Evolutionary conservation across 2,113 vertebrate genomes (phyloP).

Genomic region (Rostratula benghalensis): DNA sequence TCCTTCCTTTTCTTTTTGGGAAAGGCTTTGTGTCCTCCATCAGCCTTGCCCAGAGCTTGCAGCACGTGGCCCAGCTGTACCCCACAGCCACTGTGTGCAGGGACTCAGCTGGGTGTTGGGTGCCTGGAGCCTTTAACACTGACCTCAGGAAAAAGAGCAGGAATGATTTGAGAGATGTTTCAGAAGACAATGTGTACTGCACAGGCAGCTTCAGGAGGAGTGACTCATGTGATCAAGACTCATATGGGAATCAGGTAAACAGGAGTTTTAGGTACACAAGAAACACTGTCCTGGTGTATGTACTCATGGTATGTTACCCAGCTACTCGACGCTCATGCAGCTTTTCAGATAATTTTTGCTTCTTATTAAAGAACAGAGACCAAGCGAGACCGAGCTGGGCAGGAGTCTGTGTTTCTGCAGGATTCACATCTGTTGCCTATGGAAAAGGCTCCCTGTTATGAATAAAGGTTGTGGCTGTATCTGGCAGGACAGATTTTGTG

Average conservation of each 20-base stretch:
- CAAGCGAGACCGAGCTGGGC: neutral
- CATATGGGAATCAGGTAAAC: neutral
- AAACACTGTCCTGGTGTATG: neutral
- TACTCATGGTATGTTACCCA: neutral
- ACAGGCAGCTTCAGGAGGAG: neutral
- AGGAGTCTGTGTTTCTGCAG: neutral
- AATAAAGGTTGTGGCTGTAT: neutral
- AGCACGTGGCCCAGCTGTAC: fast-evolving
- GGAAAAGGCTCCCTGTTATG: neutral
- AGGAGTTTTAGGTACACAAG: neutral
- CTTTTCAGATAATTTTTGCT: neutral
- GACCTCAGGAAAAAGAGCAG: neutral
- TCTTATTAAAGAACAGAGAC: neutral
- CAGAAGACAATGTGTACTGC: neutral
- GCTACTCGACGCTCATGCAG: neutral
- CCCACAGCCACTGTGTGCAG: neutral
- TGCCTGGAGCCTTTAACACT: neutral
- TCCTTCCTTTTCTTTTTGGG: neutral
- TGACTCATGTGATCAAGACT: neutral
- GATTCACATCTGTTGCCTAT: neutral
- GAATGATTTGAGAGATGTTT: neutral
- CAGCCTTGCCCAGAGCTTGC: neutral
- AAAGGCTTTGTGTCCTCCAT: neutral
- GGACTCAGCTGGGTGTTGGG: neutral
- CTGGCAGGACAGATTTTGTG: neutral